Base-by-base conservation (phyloP, 2,113 vertebrate species). In the Orthonyx spaldingii region DNA sequence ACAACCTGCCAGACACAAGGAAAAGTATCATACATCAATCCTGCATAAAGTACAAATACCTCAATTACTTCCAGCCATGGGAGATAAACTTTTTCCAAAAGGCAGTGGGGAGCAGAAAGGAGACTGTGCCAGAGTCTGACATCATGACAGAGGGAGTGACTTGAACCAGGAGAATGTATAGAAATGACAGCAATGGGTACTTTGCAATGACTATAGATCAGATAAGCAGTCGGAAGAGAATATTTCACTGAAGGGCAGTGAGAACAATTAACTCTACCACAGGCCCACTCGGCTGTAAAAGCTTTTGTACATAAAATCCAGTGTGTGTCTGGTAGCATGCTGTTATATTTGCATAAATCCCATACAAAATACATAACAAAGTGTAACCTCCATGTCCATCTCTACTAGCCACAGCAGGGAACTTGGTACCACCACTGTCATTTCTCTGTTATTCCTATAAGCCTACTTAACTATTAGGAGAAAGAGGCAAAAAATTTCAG, bases 1-100 rank as follows among this genome's bases (percentile, higher is more conserved):
- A 99, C 99, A 97, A 99, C 99, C 99, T 99, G 98, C 87, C 78
- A 95, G 74, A 95, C 88, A 96, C 81, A 97, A 97, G 92, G 44
- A 61, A 92, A 97, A 93, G 91, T 64, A 88, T 50, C 97, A 96
- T 96, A 96, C 95, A 98, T 98, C 98, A 98, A 72, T 95, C 94
- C 91, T 95, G 44, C 74, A 93, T 94, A 94, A 74, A 92, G 77
- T 83, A 87, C 92, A 93, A 91, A 95, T 46, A 81, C 60, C 68
- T 80, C 92, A 93, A 86, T 95, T 90, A 78, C 96, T 83, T 88
- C 59, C 82, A 96, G 86, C 76, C 65, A 72, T 49, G 71, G 50
- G 74, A 96, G 70, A 87, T 75, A 96, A 90, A 93, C 86, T 65
- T 85, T 76, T 87, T 30, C 64, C 88, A 95, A 83, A 90, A 95